phyloP scores from a whole-genome alignment of 2,888 invertebrate genomes.

The Nymphalis c-album region DNA sequence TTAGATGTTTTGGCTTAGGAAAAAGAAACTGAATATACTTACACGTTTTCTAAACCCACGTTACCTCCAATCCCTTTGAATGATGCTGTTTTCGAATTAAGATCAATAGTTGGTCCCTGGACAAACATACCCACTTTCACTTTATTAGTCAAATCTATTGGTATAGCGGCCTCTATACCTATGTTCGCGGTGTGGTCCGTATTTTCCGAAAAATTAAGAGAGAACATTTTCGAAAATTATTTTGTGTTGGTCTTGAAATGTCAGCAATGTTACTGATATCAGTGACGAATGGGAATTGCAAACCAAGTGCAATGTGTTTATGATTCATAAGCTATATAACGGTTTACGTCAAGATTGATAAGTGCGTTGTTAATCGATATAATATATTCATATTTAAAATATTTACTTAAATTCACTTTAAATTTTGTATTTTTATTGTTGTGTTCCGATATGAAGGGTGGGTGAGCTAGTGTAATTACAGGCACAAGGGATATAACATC shows the following conservation, averaged over 20 bases:
- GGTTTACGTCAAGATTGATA: not conserved
- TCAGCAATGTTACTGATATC: not conserved
- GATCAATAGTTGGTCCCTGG: conserved; percentile 24
- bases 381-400: not conserved
- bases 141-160: conserved; percentile 15
- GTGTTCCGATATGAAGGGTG: too few species aligned
- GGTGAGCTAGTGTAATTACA: too few species aligned
- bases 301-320: not conserved
- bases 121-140: conserved; percentile 31
- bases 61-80: conserved; percentile 31
- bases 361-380: too few species aligned
- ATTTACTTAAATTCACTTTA: not conserved
- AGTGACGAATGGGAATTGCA: not conserved
- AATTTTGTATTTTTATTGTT: too few species aligned
- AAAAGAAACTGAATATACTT: conserved; percentile 15
- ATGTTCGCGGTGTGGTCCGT: conserved; percentile 36
- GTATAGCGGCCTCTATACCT: conserved; percentile 33
- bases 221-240: conserved; percentile 16
- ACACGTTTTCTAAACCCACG: conserved; percentile 28
- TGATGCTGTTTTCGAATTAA: conserved; percentile 23
- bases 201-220: conserved; percentile 17
- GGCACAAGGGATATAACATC: too few species aligned
- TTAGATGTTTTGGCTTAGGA: not conserved
- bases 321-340: not conserved
- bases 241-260: not conserved